These are phyloP conservation scores for Danio jaintianensis DNA, from an alignment of 2,797 vertebrate genomes.

Conservation along the genomic window DNA sequence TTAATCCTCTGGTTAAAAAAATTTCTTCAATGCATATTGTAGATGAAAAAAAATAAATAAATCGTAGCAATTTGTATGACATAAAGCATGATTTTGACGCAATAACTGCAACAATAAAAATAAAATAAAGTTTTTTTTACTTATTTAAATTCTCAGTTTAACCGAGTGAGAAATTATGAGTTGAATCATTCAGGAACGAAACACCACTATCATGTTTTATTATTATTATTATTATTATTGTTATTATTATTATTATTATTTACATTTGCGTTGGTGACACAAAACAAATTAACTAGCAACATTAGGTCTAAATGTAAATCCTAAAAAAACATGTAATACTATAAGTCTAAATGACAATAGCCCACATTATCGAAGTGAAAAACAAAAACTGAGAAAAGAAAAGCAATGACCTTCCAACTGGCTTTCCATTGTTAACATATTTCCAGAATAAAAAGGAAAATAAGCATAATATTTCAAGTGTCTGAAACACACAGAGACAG, in stretches of 20 bases:
- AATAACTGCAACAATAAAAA: too few relatives aligned
- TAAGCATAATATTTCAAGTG: not conserved
- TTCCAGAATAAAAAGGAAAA: not conserved
- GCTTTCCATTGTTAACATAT: not conserved
- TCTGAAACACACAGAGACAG: not conserved
- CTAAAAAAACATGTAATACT: not conserved
- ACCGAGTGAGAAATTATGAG: not conserved
- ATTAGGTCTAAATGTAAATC: not conserved
- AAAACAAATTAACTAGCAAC: not conserved
- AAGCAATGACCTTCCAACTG: too few relatives aligned
- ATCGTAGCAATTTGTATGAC: too few relatives aligned
- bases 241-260: too few relatives aligned
- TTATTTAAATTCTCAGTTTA: too few relatives aligned
- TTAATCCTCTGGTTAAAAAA: too few relatives aligned
- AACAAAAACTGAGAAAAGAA: not conserved
- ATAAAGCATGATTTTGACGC: too few relatives aligned
- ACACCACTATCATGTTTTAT: too few relatives aligned
- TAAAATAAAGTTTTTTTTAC: too few relatives aligned
- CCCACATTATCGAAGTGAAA: not conserved
- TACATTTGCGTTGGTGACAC: not conserved
- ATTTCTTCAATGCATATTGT: too few relatives aligned
- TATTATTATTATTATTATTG: too few relatives aligned
- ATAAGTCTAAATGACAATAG: not conserved
- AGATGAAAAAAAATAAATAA: too few relatives aligned
- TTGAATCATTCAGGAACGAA: not conserved